Evolutionary conservation across 2,113 vertebrate species (phyloP), one percentile per base, ranked within the genome.

Genomic region (Thamnaconus septentrionalis): DNA sequence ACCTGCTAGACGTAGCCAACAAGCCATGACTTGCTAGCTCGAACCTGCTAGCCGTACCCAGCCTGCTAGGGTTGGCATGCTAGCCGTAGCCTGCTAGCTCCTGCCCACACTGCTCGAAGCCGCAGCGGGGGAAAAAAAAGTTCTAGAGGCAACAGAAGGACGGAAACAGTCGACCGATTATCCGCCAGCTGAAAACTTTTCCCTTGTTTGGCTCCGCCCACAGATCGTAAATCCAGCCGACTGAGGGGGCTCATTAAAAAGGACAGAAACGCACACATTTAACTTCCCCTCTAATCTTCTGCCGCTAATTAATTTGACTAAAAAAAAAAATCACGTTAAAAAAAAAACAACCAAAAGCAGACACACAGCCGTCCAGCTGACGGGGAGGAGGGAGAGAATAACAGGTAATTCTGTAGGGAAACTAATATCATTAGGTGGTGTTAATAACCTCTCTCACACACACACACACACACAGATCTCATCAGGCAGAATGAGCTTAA

Each of bases 281-380:
- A 73, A 78, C 76, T 31, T 73, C 60, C 52, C 11, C 50, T 64
- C 53, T 82, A 80, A 82, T 78, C 80, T 61, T 40, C 69, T 68
- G 71, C 58, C 3, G 59, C 53, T 79, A 81, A 83, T 83, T 79
- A 69, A 81, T 69, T 72, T 50, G 47, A 73, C 50, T 67, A 43
- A 50, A 71, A 64, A 69, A 47, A 6, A 63, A 51, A 66, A 58
- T 31, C 1, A 31, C 1, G 18, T 31, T 31, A 31, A 31, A 31
- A 31, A 31, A 31, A 1, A 31, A 64, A 66, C n/a, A 56, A 39
- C 48, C 45, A 10, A 4, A 59, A 6, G 1, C 55, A 11, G 56
- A 43, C 67, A 31, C n/a, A 46, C 52, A 71, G 55, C 40, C 0
- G 47, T 61, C 41, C 73, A 76, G 53, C 64, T 56, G 59, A 52